Percentiles rank a stretch among this genome's conserved stretches.
Evolutionary conservation across 2,888 invertebrate species (phyloP).

Genomic region (Sarcophaga caerulescens): DNA sequence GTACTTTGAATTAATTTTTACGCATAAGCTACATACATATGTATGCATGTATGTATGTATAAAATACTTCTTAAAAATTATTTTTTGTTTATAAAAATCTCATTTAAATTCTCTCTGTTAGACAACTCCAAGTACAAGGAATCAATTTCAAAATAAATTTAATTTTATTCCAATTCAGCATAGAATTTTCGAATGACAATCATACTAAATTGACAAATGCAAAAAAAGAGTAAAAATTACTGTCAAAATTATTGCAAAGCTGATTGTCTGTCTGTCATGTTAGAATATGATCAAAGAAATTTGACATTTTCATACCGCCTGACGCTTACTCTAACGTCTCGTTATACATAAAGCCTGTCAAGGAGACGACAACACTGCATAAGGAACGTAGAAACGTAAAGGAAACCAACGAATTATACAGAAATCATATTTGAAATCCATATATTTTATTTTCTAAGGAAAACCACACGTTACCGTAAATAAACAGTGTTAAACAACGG

Average conservation of each 20-base stretch:
- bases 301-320: conserved; percentile 61
- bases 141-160: background rate
- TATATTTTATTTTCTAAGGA: conserved; percentile 17
- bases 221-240: conserved; percentile 22
- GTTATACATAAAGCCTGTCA: conserved; percentile 43
- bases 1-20: too few species aligned
- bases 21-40: too few species aligned
- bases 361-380: conserved; percentile 9
- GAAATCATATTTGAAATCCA: too few species aligned
- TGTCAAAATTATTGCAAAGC: conserved; percentile 34
- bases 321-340: conserved; percentile 10
- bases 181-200: conserved; percentile 37
- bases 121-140: background rate
- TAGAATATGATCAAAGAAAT: conserved; percentile 56
- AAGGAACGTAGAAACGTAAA: too few species aligned
- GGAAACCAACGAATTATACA: too few species aligned
- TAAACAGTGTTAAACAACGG: conserved; percentile 43
- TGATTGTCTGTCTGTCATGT: conserved; percentile 22
- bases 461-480: conserved; percentile 31
- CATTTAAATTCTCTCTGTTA: too few species aligned
- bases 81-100: too few species aligned
- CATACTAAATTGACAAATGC: conserved; percentile 14
- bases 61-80: too few species aligned
- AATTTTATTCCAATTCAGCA: background rate
- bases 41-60: too few species aligned